Conservation (phyloP, 2,113 vertebrate genomes). For the Cryptoleucopteryx plumbea region DNA sequence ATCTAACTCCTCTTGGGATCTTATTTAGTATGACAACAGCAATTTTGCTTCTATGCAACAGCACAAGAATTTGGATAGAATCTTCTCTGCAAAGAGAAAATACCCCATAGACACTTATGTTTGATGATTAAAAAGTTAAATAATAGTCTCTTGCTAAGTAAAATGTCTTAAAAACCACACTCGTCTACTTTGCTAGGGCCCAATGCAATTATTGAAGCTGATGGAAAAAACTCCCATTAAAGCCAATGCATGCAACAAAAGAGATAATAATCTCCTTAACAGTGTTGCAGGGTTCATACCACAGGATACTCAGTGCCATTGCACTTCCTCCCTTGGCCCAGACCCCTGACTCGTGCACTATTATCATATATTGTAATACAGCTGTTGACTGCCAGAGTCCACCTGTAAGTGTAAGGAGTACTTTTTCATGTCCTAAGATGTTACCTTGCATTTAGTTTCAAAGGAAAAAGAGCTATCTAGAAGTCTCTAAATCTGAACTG, state of each 20-base stretch:
- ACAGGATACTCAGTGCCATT: no score
- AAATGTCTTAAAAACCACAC: background rate
- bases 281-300: background rate
- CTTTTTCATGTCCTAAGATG: background rate
- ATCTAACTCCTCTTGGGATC: background rate
- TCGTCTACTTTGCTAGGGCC: background rate
- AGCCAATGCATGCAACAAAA: background rate
- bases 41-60: background rate
- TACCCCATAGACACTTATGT: background rate
- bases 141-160: background rate
- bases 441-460: background rate
- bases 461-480: background rate
- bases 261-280: background rate
- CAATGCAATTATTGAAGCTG: background rate
- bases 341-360: background rate
- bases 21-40: fast-evolving
- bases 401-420: background rate
- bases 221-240: background rate
- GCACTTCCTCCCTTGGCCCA: background rate
- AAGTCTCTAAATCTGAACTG: conserved; percentile 21
- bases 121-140: background rate
- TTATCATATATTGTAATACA: background rate
- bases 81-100: background rate
- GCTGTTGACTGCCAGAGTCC: background rate
- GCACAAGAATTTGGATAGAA: background rate